A percentile compares a stretch with the other conserved stretches of the same genome.
Evolutionary conservation across 2,113 vertebrate genomes (phyloP).

Genomic region (Gavialis gangeticus): DNA sequence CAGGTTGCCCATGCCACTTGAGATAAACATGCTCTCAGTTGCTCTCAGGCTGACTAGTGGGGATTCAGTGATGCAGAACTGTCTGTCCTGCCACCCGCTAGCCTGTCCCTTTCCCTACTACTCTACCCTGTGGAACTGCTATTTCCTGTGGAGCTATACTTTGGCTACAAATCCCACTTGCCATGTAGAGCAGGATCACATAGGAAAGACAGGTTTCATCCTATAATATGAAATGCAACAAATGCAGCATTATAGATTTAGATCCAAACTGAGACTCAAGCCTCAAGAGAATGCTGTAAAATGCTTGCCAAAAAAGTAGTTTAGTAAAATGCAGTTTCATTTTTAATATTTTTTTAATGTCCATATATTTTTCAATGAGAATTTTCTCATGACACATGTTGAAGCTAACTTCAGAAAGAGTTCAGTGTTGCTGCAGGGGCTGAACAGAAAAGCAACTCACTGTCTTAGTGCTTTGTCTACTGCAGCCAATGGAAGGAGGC

Average conservation of each 20-base stretch:
- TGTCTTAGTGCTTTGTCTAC: too few relatives aligned
- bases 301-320: background rate
- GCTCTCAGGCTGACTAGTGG: background rate
- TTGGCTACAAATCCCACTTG: background rate
- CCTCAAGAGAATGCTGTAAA: background rate
- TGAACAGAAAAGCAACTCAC: too few relatives aligned
- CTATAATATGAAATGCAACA: background rate
- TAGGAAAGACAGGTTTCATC: background rate
- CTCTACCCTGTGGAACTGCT: background rate
- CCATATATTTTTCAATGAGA: background rate
- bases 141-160: background rate
- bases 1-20: too few relatives aligned
- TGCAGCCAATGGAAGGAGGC: too few relatives aligned
- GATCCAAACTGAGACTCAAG: background rate
- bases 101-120: background rate
- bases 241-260: background rate
- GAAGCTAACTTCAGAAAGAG: too few relatives aligned
- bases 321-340: background rate
- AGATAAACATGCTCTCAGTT: too few relatives aligned
- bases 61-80: background rate
- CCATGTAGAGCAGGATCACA: rapidly evolving
- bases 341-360: rapidly evolving
- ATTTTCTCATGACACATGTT: background rate
- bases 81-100: background rate
- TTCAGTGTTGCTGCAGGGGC: too few relatives aligned